Evolutionary conservation across 2,113 vertebrate genomes (phyloP).

Genomic region (Larimichthys crocea): DNA sequence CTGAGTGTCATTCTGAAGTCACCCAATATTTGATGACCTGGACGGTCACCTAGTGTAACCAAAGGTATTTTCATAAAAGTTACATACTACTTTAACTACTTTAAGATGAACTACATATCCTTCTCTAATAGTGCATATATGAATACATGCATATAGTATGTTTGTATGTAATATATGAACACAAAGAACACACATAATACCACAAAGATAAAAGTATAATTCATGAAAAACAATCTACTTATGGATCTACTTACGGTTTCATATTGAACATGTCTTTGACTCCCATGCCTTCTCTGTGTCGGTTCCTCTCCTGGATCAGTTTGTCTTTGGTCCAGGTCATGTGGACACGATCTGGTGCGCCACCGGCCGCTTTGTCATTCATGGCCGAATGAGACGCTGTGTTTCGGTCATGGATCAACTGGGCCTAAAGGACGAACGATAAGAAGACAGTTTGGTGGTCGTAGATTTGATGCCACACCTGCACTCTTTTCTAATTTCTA

Average conservation of each 20-base stretch:
- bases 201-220: background rate
- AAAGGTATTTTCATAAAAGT: too few species aligned
- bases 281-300: conserved; percentile 84
- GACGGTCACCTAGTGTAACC: too few species aligned
- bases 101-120: background rate
- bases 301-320: conserved; percentile 87
- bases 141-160: background rate
- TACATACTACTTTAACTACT: too few species aligned
- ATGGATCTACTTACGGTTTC: conserved; percentile 91
- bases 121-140: too few species aligned
- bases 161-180: background rate
- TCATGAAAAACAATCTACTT: background rate
- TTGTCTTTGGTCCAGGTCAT: conserved; percentile 99
- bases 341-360: conserved; percentile 86
- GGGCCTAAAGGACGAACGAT: conserved; percentile 82
- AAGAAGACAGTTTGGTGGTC: background rate
- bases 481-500: background rate
- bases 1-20: too few species aligned
- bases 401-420: conserved; percentile 93
- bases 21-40: too few species aligned
- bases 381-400: conserved; percentile 84
- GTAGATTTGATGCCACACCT: background rate
- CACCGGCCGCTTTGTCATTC: conserved; percentile 66
- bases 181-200: background rate
- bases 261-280: conserved; percentile 94